Conservation (phyloP, 2,888 invertebrate genomes). For the Erebia ligea region DNA sequence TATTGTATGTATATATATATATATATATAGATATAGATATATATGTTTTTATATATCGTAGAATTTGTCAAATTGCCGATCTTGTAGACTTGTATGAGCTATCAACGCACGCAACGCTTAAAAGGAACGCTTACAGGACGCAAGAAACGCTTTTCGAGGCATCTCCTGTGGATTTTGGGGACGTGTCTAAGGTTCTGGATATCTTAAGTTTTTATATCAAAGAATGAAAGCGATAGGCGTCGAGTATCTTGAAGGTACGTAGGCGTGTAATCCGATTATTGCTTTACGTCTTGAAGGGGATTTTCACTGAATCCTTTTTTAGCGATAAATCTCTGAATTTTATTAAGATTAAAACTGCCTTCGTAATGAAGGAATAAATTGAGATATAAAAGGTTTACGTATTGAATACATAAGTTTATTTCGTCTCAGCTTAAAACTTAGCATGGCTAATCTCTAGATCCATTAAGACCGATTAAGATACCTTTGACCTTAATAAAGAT, state of each 20-base stretch:
- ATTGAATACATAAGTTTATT: neutral
- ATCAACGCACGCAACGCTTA: no score
- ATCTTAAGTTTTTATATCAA: neutral
- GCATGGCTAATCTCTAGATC: no score
- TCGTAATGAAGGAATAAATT: neutral
- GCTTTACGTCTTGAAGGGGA: slow-evolving; percentile 23
- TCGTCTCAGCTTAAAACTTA: no score
- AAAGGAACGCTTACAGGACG: no score
- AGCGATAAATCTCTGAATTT: slow-evolving; percentile 11
- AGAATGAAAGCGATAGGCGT: slow-evolving; percentile 3
- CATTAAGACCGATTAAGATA: no score
- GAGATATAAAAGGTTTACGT: neutral
- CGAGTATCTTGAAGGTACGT: slow-evolving; percentile 5
- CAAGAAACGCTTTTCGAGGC: no score
- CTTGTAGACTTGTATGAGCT: no score
- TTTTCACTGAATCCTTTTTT: slow-evolving; percentile 17
- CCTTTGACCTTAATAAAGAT: no score
- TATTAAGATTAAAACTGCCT: slow-evolving; percentile 8
- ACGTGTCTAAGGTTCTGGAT: neutral
- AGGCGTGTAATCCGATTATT: slow-evolving; percentile 29
- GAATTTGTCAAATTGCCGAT: no score
- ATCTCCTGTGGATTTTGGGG: neutral
- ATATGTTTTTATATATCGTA: no score
- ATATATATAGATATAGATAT: no score
- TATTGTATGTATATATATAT: no score